A percentile compares a stretch with the other conserved stretches of the same genome.
Evolutionary conservation across 2,113 vertebrate genomes (phyloP).

Genomic region (Seriola aureovittata): DNA sequence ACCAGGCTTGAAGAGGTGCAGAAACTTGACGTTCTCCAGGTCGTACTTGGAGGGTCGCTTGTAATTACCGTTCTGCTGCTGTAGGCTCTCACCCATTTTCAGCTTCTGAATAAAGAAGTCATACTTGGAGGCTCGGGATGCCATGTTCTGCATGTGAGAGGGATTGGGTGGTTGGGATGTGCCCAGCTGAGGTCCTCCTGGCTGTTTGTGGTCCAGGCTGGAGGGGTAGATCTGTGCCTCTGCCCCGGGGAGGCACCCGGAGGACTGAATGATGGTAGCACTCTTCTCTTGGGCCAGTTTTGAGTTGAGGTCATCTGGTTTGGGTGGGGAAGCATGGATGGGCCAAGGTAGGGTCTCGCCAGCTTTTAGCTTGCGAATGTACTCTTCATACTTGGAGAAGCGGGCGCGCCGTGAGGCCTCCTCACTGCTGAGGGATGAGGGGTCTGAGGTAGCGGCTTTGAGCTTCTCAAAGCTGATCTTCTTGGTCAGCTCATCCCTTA

Average conservation of each 20-base stretch:
- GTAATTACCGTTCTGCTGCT: conserved; percentile 95
- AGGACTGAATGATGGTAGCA: conserved; percentile 80
- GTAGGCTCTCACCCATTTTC: conserved; percentile 93
- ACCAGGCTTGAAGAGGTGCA: conserved; percentile 98
- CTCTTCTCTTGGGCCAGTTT: conserved; percentile 88
- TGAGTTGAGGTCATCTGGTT: conserved; percentile 88
- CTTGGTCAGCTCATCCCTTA: conserved; percentile 94
- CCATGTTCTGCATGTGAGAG: conserved; percentile 91
- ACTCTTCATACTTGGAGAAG: conserved; percentile 99
- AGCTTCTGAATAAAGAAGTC: conserved; percentile 99
- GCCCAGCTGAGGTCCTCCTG: conserved; percentile 86
- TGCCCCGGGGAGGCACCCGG: conserved; percentile 82
- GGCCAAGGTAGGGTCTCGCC: conserved; percentile 95
- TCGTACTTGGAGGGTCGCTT: conserved; percentile 99
- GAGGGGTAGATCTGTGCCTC: conserved; percentile 87
- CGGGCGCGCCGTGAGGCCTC: conserved; percentile 92
- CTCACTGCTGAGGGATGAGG: conserved; percentile 86
- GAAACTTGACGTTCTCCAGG: conserved; percentile 97
- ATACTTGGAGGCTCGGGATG: conserved; percentile 94
- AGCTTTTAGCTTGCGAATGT: conserved; percentile 97
- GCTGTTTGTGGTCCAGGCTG: conserved; percentile 90
- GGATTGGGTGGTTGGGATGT: conserved; percentile 86
- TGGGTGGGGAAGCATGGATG: conserved; percentile 85
- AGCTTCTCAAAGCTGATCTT: conserved; percentile 98
- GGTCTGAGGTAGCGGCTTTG: conserved; percentile 92